Percentiles rank a stretch among this genome's conserved stretches.
These are phyloP conservation scores for Formica exsecta DNA, from an alignment of 1,140 invertebrate species.

Conservation along the genomic window DNA sequence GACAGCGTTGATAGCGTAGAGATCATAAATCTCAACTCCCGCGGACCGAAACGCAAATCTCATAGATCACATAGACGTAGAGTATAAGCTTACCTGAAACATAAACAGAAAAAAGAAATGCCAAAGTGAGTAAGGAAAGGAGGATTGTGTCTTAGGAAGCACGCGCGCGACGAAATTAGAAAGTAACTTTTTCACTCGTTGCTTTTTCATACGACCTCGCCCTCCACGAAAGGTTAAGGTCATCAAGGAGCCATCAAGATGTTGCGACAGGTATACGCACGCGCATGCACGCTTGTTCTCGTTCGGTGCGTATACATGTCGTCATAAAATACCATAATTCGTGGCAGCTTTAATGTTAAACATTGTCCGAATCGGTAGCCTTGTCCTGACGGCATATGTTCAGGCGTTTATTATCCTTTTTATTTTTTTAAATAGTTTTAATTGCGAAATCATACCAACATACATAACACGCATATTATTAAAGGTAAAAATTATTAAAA, in stretches of 20 bases:
- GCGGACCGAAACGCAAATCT: conserved; percentile 38
- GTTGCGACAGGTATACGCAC: conserved; percentile 61
- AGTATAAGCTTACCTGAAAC: conserved; percentile 82
- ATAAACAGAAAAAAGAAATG: conserved; percentile 57
- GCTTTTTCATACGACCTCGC: conserved; percentile 54
- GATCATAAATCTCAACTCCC: conserved; percentile 34
- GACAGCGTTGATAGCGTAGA: conserved; percentile 3
- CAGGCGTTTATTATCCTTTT: not conserved
- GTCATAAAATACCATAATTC: conserved; percentile 35
- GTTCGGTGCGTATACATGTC: conserved; percentile 15
- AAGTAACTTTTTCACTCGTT: conserved; percentile 65
- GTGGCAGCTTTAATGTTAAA: conserved; percentile 20
- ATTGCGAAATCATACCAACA: not conserved
- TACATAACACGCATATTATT: not conserved
- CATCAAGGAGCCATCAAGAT: conserved; percentile 76
- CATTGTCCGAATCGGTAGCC: not conserved
- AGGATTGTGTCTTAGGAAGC: not conserved
- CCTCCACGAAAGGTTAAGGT: conserved; percentile 80
- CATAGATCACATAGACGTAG: not conserved
- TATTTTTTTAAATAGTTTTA: not conserved
- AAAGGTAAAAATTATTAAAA: not conserved
- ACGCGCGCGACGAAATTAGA: conserved; percentile 66
- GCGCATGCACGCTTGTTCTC: conserved; percentile 18
- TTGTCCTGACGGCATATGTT: not conserved
- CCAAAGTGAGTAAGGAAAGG: not conserved